Base-by-base conservation (phyloP, 2,888 invertebrate genomes). In the Kryphioiulus occultus region DNA sequence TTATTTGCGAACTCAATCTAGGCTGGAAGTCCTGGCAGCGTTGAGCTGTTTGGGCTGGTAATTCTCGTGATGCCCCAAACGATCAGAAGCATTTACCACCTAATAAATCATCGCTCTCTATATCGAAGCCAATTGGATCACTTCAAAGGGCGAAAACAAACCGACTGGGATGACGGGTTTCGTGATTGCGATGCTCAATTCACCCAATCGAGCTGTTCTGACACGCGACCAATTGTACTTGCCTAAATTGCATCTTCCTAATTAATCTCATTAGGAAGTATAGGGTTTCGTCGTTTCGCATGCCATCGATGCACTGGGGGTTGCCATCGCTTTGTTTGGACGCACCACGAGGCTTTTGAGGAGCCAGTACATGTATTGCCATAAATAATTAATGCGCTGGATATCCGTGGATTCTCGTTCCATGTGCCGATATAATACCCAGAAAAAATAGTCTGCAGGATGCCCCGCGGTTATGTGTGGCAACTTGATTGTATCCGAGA, bases 11-110 rank as follows among this genome's bases (percentile, higher is more conserved):
- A 53, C 44, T 53, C 3, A n/a, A 19, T 10, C n/a, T 10, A n/a
- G 53, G 19, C 10, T n/a, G 7, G 44, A 44, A 44, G 53, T 53
- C 53, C 53, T n/a, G 3, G n/a, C 53, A 1, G 47, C 53, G 53
- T n/a, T 53, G 53, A 53, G 53, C 53, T 53, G 53, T n/a, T 53
- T 15, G 53, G 53, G 83, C 19, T 39, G 32, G 83, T 35, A 85
- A 47, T 44, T 47, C 59, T 39, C 68, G 86, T n/a, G 53, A 53
- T 39, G 59, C 59, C 86, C 26, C 12, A 86, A 86, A 68, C 86
- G 22, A 86, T 86, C 86, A 86, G 53, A 86, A 86, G 26, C 86
- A 59, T 86, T 86, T 86, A 86, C 86, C 86, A 53, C 86, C 86
- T 86, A 86, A 86, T 86, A 86, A 86, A 86, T 86, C 86, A 86